Evolutionary conservation across 1,140 invertebrate genomes (phyloP).

Genomic region (Physella acuta): DNA sequence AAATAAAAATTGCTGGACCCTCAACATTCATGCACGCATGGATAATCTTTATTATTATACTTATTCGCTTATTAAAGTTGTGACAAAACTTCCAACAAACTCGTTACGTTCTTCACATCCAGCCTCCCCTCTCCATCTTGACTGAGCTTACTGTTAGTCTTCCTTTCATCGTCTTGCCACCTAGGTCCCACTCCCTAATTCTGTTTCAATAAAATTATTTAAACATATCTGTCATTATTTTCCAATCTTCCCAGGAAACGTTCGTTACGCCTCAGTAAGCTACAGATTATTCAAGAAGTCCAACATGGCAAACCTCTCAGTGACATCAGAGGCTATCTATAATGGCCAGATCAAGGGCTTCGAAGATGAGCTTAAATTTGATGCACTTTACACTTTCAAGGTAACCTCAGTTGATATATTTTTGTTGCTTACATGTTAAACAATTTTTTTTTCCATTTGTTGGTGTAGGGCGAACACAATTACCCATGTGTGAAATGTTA

Average conservation of each 20-base stretch:
- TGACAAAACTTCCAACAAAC: background rate
- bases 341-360: background rate
- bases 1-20: background rate
- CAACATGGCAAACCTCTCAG: background rate
- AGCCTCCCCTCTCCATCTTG: background rate
- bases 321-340: background rate
- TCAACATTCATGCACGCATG: background rate
- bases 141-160: background rate
- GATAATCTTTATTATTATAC: background rate
- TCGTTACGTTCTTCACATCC: background rate
- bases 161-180: background rate
- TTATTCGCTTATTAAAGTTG: background rate
- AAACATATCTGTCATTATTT: background rate
- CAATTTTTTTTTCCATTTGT: too few species aligned
- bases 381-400: background rate
- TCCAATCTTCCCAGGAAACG: background rate
- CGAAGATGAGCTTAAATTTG: background rate
- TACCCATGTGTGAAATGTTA: too few species aligned
- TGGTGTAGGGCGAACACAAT: too few species aligned
- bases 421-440: too few species aligned
- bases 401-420: background rate
- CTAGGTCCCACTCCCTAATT: background rate
- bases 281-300: slow-evolving; percentile 4
- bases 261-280: background rate
- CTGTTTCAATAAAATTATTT: background rate